Evolutionary conservation across 2,888 invertebrate species (phyloP), one percentile per base, ranked within the genome.

Genomic region (Nycteola revayana): DNA sequence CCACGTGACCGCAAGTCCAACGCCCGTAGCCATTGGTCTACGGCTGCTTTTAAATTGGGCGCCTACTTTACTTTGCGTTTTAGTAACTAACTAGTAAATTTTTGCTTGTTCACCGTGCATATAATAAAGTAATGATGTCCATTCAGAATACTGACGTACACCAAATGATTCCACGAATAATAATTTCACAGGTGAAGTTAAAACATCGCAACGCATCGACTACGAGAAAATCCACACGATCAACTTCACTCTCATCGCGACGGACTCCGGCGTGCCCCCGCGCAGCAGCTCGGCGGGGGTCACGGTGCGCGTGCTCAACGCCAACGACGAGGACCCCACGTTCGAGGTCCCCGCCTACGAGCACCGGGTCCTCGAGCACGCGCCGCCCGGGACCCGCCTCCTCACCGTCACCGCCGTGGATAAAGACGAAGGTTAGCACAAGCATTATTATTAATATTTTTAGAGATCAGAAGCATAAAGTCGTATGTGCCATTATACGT

Each of bases 181-280:
- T n/a, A n/a, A n/a, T 14, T 24, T 49, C 52, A 2, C 66, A 94
- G 95, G 95, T 3, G 91, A 93, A 11, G 94, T 97, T 1, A 93
- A 93, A 58, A 93, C 94, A 0, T 93, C 91, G 18, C 91, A 93
- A 49, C 90, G 93, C 7, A 92, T 98, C 30, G 97, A 98, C 80
- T 98, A 93, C 74, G 98, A 98, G 71, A 88, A 91, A 54, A 87
- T 93, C 0, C 94, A 94, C 52, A 89, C 90, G 25, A 86, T 96
- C 1, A 93, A 94, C 68, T 96, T 98, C 67, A 93, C 93, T 0
- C 93, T 96, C 0, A 89, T 93, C 1, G 97, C 96, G 0, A 94
- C 92, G 54, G 98, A 98, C 76, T 94, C 94, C 0, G 98, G 98
- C 1, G 92, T 95, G 0, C 98, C 98, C 0, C 94, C 94, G 59